phyloP scores from a whole-genome alignment of 2,888 invertebrate genomes.

The Zygaena filipendulae region DNA sequence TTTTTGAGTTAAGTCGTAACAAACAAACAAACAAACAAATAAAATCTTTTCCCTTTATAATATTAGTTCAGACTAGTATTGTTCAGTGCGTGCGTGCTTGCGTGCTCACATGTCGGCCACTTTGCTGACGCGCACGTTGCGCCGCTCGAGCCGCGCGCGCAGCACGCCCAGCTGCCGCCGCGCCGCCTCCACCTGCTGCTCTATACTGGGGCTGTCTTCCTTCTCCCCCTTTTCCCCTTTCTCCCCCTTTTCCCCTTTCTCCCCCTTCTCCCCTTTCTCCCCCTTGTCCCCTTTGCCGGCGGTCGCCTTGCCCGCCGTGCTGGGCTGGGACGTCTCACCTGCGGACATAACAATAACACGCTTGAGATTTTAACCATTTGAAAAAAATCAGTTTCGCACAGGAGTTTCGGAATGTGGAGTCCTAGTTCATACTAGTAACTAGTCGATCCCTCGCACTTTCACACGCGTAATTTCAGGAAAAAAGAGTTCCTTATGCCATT shows the following conservation, averaged over 20 bases:
- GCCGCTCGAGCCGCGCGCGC: conserved; percentile 82
- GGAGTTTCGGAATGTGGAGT: too few relatives aligned
- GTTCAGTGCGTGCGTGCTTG: too few relatives aligned
- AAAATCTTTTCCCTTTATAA: too few relatives aligned
- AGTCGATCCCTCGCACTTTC: too few relatives aligned
- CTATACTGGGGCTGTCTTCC: conserved; percentile 30
- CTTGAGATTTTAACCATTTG: neutral
- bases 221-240: conserved; percentile 7
- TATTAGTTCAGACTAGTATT: too few relatives aligned
- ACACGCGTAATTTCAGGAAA: too few relatives aligned
- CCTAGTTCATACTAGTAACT: too few relatives aligned
- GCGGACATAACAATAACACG: conserved; percentile 5
- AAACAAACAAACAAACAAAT: too few relatives aligned
- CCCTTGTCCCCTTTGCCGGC: conserved; percentile 13
- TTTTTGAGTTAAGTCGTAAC: too few relatives aligned
- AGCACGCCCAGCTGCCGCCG: conserved; percentile 79
- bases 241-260: neutral
- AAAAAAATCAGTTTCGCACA: too few relatives aligned
- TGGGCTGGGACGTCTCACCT: conserved; percentile 44
- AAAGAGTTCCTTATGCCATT: too few relatives aligned
- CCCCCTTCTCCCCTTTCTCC: conserved; percentile 6
- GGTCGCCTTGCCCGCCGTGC: conserved; percentile 19
- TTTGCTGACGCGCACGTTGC: conserved; percentile 92
- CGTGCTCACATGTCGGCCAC: conserved; percentile 90
- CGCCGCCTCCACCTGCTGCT: conserved; percentile 70